A percentile compares a stretch with the other conserved stretches of the same genome.
These are phyloP conservation scores for Pachyseris speciosa DNA, from an alignment of 64 coral and sea anemone species.

Conservation along the genomic window DNA sequence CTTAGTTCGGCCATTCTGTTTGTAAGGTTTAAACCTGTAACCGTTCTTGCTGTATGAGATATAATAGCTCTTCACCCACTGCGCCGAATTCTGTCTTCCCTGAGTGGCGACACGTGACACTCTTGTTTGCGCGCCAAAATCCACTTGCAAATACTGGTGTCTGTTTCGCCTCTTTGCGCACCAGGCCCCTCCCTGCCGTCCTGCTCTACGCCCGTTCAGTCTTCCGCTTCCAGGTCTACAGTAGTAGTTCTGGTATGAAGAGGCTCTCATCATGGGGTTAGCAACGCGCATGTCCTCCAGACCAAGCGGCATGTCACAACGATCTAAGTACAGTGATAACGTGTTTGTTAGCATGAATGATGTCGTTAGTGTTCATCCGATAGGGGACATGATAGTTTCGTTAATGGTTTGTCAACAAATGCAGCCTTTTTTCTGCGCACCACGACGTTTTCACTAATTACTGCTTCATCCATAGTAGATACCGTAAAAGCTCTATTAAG, in stretches of 20 bases:
- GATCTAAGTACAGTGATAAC: constrained; percentile 50
- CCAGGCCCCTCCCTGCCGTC: constrained; percentile 75
- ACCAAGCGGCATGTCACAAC: constrained; percentile 69
- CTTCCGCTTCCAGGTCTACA: constrained; percentile 51
- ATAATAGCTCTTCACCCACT: constrained; percentile 78
- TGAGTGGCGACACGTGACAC: constrained; percentile 67
- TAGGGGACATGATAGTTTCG: too few relatives aligned
- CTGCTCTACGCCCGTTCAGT: constrained; percentile 42
- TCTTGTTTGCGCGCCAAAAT: constrained; percentile 68
- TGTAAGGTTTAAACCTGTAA: constrained; percentile 38
- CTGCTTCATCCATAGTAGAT: too few relatives aligned
- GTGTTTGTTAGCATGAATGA: too few relatives aligned
- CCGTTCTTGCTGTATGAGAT: constrained; percentile 52
- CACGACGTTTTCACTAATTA: too few relatives aligned
- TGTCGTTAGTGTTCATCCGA: too few relatives aligned
- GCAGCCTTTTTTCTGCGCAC: too few relatives aligned
- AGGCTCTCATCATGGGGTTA: constrained; percentile 52
- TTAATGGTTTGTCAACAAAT: too few relatives aligned
- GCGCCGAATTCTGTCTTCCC: constrained; percentile 69
- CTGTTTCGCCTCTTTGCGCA: constrained; percentile 63
- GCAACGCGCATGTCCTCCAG: constrained; percentile 31
- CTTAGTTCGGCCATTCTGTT: constrained; percentile 42
- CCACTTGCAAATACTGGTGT: constrained; percentile 73
- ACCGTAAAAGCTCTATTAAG: too few relatives aligned
- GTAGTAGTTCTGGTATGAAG: constrained; percentile 50